A percentile compares a stretch with the other conserved stretches of the same genome.
phyloP scores from a whole-genome alignment of 2,888 invertebrate genomes.

The Cerastoderma edule region DNA sequence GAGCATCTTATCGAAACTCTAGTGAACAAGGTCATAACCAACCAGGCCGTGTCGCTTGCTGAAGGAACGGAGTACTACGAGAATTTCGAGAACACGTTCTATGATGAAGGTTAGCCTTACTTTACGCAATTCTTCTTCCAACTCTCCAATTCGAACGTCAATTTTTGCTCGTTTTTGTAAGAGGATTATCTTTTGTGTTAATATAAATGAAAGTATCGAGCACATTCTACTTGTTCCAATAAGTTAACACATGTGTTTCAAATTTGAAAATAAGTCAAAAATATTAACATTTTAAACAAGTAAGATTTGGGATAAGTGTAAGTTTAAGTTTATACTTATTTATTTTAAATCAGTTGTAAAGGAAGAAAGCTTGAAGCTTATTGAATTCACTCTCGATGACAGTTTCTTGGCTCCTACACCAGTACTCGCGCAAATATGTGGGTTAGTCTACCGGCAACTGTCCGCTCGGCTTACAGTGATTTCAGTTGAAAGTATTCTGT shows the following conservation, averaged over 20 bases:
- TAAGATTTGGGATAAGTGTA: too few relatives aligned
- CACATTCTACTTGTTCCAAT: not conserved
- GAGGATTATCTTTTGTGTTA: too few relatives aligned
- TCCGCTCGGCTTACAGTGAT: too few relatives aligned
- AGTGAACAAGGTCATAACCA: constrained; percentile 29
- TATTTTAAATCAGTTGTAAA: too few relatives aligned
- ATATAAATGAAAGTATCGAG: too few relatives aligned
- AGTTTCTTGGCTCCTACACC: too few relatives aligned
- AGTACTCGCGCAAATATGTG: too few relatives aligned
- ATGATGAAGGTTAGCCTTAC: not conserved
- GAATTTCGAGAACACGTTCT: constrained; percentile 22
- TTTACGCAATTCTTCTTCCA: not conserved
- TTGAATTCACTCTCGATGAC: too few relatives aligned
- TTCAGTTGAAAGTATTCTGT: too few relatives aligned
- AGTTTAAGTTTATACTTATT: too few relatives aligned
- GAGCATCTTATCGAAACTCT: constrained; percentile 27
- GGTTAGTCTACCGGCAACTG: too few relatives aligned
- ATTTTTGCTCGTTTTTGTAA: not conserved
- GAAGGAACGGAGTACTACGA: constrained; percentile 26
- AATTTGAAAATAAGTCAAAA: not conserved
- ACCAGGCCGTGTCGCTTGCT: constrained; percentile 31
- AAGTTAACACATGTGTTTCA: not conserved
- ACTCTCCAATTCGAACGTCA: not conserved
- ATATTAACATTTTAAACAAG: not conserved
- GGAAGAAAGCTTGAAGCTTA: too few relatives aligned